Evolutionary conservation across 35 echinoderm and acorn worm species (phyloP).

Genomic region (Acanthaster planci): DNA sequence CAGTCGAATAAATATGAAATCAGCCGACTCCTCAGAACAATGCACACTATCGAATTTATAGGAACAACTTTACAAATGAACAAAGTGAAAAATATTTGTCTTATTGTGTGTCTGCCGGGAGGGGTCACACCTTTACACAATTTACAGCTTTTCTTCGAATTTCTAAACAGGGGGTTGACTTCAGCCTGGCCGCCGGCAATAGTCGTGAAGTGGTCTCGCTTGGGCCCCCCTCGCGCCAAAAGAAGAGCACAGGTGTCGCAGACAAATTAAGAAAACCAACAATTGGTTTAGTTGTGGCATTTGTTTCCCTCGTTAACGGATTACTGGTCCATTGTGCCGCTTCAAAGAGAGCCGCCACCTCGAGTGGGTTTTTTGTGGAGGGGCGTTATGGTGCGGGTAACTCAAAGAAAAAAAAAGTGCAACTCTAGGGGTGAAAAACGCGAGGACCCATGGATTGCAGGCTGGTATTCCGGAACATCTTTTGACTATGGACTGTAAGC

Average conservation of each 20-base stretch:
- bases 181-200: too few relatives aligned
- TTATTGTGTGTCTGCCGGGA: too few relatives aligned
- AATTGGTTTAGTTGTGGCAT: conserved; percentile 21
- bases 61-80: too few relatives aligned
- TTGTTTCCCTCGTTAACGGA: conserved; percentile 26
- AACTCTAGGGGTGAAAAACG: not conserved
- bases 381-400: not conserved
- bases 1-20: too few relatives aligned
- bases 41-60: too few relatives aligned
- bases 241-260: not conserved
- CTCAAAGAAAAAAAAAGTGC: conserved; percentile 1
- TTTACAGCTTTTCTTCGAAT: too few relatives aligned
- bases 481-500: not conserved
- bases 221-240: not conserved
- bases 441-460: not conserved
- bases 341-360: conserved; percentile 3
- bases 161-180: too few relatives aligned
- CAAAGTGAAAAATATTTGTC: too few relatives aligned
- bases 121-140: too few relatives aligned
- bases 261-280: conserved; percentile 28
- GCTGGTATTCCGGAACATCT: not conserved
- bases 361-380: not conserved
- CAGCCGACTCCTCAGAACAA: too few relatives aligned
- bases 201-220: not conserved
- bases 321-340: conserved; percentile 6